These are phyloP conservation scores for Pavo muticus DNA, from an alignment of 2,113 vertebrate species.

Conservation along the genomic window DNA sequence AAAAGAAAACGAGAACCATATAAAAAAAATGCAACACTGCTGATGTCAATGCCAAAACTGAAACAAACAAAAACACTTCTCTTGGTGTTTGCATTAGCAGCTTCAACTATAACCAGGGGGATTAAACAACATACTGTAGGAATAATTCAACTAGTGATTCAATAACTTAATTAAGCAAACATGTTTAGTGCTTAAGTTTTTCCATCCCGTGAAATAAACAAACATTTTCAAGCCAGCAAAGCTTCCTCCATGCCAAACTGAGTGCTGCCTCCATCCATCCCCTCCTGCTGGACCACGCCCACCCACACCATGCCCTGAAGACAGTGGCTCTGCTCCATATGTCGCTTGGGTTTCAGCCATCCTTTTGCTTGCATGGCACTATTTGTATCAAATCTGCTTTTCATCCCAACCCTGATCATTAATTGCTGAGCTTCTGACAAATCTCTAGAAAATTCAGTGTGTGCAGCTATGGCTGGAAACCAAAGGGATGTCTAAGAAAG, in stretches of 20 bases:
- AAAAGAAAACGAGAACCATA: conserved; percentile 3
- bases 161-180: not conserved
- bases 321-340: not conserved
- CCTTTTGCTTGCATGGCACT: not conserved
- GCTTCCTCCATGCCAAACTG: not conserved
- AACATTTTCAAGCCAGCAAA: not conserved
- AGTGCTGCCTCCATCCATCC: not conserved
- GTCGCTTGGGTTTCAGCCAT: not conserved
- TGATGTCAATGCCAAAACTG: not conserved
- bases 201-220: not conserved
- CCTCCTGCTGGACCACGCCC: not conserved
- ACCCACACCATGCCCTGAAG: accelerated
- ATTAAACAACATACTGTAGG: not conserved
- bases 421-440: not conserved
- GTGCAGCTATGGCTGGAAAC: not conserved
- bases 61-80: conserved; percentile 21
- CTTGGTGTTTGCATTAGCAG: not conserved
- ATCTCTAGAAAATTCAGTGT: not conserved
- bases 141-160: not conserved
- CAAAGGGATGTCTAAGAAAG: not conserved
- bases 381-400: not conserved
- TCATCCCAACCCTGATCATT: not conserved
- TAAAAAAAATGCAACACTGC: not conserved
- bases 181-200: not conserved
- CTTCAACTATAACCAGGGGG: not conserved